Evolutionary conservation across 2,888 invertebrate genomes (phyloP), one percentile per base, ranked within the genome.

Genomic region (Rhagonycha fulva): DNA sequence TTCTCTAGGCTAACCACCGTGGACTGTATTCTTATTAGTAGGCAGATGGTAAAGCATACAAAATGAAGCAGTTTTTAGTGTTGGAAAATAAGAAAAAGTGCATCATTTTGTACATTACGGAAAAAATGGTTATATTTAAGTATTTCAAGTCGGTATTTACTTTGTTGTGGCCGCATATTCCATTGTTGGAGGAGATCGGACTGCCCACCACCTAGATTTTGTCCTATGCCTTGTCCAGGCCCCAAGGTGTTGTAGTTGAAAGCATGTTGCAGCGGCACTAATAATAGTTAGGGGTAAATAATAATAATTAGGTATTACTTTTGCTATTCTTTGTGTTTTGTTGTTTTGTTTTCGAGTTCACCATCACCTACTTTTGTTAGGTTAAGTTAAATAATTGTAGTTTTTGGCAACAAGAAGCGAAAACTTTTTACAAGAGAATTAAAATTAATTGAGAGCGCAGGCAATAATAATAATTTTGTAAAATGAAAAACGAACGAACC

Each of bases 131-230:
- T 47, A 47, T n/a, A 47, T 47, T 47, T n/a, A n/a, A n/a, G 77
- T 82, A 80, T 69, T 78, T 76, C 73, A 79, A 81, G 79, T 79
- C 79, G 76, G 85, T 88, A 88, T 87, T 88, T 88, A 88, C 88
- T 87, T 87, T 86, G 87, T 82, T 85, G 85, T 82, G 84, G 86
- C 82, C 84, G 84, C 84, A 84, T 84, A 84, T 85, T 87, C 88
- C 88, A 88, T 81, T 87, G 87, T 82, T 85, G 86, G 84, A 88
- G 88, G 86, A 85, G 84, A 85, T 89, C 88, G 87, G 88, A 86
- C 86, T 89, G 86, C 88, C 89, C 89, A 89, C 90, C 89, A 90
- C 90, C 90, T 88, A 89, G 89, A 88, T 89, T 88, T 87, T 89
- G 88, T 89, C 89, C 88, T 87, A 85, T 83, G 83, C 84, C 84